phyloP scores from a whole-genome alignment of 2,888 invertebrate genomes.

The Nephrotoma guestfalica region DNA sequence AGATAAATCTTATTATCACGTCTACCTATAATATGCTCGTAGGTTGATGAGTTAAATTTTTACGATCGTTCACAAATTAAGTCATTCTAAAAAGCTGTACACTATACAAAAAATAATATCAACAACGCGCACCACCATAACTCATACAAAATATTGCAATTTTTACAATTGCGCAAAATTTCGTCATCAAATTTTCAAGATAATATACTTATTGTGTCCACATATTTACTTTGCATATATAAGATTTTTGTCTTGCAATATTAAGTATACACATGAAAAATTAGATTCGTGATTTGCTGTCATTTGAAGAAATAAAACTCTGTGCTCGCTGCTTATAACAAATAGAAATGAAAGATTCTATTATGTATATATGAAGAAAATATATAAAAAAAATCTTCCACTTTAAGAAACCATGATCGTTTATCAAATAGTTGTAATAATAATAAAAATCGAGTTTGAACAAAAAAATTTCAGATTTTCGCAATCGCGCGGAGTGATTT shows the following conservation, averaged over 20 bases:
- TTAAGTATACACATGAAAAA: neutral
- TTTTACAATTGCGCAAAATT: neutral
- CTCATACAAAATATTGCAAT: neutral
- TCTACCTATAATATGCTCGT: neutral
- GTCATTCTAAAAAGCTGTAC: neutral
- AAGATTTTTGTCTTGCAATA: neutral
- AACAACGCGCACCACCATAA: neutral
- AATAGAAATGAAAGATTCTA: neutral
- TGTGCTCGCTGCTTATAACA: neutral
- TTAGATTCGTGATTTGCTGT: neutral
- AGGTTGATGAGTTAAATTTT: neutral
- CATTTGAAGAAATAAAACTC: neutral
- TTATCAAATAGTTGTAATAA: neutral
- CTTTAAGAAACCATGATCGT: neutral
- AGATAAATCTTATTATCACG: too few relatives aligned
- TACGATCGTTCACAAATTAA: neutral
- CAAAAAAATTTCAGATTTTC: neutral
- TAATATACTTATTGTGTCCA: neutral
- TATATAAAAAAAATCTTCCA: neutral
- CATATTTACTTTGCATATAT: neutral
- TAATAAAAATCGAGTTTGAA: neutral
- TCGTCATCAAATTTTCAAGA: neutral
- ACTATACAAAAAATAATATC: neutral
- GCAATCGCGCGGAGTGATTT: neutral
- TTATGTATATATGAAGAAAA: neutral